Evolutionary conservation across 1,140 invertebrate species (phyloP), one percentile per base, ranked within the genome.

Genomic region (Conus betulinus): DNA sequence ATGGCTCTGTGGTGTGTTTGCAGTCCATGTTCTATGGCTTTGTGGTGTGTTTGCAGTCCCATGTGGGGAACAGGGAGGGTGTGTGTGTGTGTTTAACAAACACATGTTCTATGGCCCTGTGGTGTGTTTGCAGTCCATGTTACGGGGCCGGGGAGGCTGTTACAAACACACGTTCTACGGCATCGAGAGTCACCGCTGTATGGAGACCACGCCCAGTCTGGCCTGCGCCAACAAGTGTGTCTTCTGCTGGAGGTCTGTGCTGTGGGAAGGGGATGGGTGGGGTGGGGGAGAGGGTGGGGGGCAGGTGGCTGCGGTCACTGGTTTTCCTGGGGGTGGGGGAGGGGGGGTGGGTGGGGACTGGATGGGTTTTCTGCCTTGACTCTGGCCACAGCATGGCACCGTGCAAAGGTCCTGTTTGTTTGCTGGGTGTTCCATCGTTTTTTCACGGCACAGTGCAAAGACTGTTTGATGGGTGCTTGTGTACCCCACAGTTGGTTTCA

Each of bases 201-300:
- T 97, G 96, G 96, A 97, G 92, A 95, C 96, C 5, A 97, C 97
- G n/a, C 96, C 96, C 0, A 96, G 96, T 93, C 91, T 97, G 20
- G 97, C 97, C 5, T 97, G 97, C 95, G 97, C 97, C 52, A 97
- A 97, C 91, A 97, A 97, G 94, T 97, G 97, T 95, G 96, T 97
- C 17, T 97, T 97, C 93, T 97, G 97, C 92, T 97, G 97, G 97
- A 95, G 96, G 95, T 96, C 90, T 74, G 89, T 88, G 39, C 0
- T 1, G 39, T 39, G 39, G 39, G 39, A 39, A 39, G 39, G 39
- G 39, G 39, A n/a, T 39, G 39, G 3, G 39, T n/a, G n/a, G n/a
- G n/a, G n/a, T n/a, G n/a, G n/a, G 83, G 23, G 20, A 25, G 79
- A 25, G 10, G 10, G 25, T 8, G 15, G 25, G 5, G 27, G 51